Conservation (phyloP, 2,888 invertebrate species). For the Drosophila recens region DNA sequence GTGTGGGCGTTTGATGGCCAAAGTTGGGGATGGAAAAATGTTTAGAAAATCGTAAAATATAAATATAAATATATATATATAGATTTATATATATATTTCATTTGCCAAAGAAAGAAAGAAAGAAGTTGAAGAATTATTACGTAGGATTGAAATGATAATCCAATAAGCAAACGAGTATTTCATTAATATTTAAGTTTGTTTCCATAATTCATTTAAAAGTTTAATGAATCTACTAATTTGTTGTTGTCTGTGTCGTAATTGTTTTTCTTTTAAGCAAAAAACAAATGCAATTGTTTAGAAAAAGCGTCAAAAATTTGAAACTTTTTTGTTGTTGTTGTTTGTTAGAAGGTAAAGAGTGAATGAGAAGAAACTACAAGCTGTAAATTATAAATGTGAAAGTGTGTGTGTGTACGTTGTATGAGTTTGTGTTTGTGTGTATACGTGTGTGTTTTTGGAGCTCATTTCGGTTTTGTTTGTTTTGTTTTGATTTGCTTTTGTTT, state of each 20-base stretch:
- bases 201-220: constrained; percentile 32
- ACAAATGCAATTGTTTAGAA: constrained; percentile 77
- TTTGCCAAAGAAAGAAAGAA: constrained; percentile 44
- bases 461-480: constrained; percentile 28
- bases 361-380: constrained; percentile 77
- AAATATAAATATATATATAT: constrained; percentile 40
- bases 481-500: constrained; percentile 27
- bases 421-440: constrained; percentile 42
- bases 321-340: constrained; percentile 15
- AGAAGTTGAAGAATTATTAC: constrained; percentile 49
- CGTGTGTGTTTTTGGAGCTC: constrained; percentile 48
- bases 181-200: constrained; percentile 51
- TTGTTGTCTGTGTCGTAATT: constrained; percentile 23
- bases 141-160: constrained; percentile 57
- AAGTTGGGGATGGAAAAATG: constrained; percentile 45
- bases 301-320: constrained; percentile 65
- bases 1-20: constrained; percentile 13
- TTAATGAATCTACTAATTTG: constrained; percentile 44
- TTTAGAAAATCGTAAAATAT: constrained; percentile 57
- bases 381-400: constrained; percentile 54
- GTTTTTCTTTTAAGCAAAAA: constrained; percentile 59
- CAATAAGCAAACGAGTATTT: constrained; percentile 68
- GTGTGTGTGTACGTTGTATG: constrained; percentile 33
- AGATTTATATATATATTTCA: constrained; percentile 29
- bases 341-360: constrained; percentile 55